Base-by-base conservation (phyloP, 2,888 invertebrate genomes). In the Philhelius pedissequus region DNA sequence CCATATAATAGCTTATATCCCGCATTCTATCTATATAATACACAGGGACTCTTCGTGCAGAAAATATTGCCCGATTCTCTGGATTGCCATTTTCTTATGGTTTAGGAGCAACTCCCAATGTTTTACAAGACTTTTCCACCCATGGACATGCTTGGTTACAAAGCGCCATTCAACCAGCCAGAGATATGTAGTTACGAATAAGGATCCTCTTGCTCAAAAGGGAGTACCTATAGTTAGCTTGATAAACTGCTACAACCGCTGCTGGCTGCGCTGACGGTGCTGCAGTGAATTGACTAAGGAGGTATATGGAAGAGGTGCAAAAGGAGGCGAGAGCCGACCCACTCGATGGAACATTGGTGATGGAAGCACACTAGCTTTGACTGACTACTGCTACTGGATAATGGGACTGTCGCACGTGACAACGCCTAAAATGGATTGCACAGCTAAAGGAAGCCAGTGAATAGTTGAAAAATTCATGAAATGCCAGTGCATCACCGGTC, bases 351-450 rank as follows among this genome's bases (percentile, higher is more conserved):
- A 38, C 35, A 43, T 54, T 56, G 50, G 75, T 75, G 84, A 80
- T 79, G 70, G 75, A 66, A 69, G 70, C 50, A 68, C 83, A 77
- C 70, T 75, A 64, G 58, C 48, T 40, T 58, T 71, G 75, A 79
- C 80, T 69, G 79, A 79, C 75, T 70, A 50, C 78, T 66, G 15
- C n/a, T 15, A 62, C 52, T 52, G 80, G 70, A 84, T 84, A 84
- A 84, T 84, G 68, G 71, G 80, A 68, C 75, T 62, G 70, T 84
- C 80, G 80, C 84, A 84, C 80, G 84, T 84, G 84, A 84, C 76
- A 84, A 84, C 80, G 71, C 84, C 84, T 80, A 76, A 84, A 84
- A 80, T 76, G 64, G 74, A 74, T 74, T 52, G 18, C 68, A 40
- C 11, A 20, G 13, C 32, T n/a, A 18, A 18, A 22, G 3, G 60